Conservation (phyloP, 2,113 vertebrate genomes). For the Spea multiplicata region DNA sequence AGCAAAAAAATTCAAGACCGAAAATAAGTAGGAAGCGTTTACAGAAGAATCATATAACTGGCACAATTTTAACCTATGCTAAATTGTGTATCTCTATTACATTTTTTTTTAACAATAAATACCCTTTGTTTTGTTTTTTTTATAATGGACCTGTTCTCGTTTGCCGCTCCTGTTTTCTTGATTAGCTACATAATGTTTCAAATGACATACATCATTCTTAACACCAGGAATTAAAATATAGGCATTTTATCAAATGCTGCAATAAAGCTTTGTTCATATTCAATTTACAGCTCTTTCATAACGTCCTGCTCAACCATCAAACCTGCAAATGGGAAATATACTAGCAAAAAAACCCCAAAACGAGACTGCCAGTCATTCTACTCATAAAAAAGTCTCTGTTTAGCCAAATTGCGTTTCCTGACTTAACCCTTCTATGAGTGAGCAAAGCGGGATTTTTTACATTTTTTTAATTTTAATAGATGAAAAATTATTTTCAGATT, state of each 20-base stretch:
- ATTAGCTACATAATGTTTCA: not conserved
- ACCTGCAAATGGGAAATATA: not conserved
- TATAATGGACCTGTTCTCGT: not conserved
- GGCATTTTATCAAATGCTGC: not conserved
- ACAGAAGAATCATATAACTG: no score
- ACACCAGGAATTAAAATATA: slow-evolving; percentile 1
- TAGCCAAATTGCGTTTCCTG: no score
- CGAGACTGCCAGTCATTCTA: not conserved
- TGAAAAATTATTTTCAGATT: no score
- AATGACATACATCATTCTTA: slow-evolving; percentile 5
- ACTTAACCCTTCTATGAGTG: no score
- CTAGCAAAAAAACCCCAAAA: not conserved
- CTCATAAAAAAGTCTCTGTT: not conserved
- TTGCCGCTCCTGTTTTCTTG: not conserved
- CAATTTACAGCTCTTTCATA: not conserved
- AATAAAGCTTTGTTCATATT: slow-evolving; percentile 5
- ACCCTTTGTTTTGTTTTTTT: not conserved
- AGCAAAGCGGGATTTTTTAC: no score
- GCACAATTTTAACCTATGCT: no score
- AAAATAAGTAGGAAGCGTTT: no score
- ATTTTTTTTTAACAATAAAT: not conserved
- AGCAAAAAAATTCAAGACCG: no score
- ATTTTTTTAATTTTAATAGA: no score
- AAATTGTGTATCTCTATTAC: no score
- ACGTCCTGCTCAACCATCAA: not conserved